Evolutionary conservation across 2,113 vertebrate species (phyloP), one percentile per base, ranked within the genome.

Genomic region (Corythoichthys intestinalis): DNA sequence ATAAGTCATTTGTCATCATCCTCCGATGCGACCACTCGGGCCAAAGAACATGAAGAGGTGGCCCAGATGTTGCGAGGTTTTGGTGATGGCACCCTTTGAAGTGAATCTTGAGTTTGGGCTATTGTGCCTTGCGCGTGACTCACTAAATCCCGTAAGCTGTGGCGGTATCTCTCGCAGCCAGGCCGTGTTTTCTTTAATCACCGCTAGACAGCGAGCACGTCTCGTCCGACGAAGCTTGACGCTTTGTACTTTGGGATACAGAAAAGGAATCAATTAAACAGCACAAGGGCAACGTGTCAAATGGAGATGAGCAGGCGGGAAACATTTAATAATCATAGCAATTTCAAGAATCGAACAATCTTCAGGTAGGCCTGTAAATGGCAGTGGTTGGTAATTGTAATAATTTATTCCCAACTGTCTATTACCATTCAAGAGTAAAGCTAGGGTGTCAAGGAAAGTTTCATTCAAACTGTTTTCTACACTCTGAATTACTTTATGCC

Each of bases 91-190:
- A 68, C 50, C 75, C 82, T 89, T 86, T 89, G 81, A 91, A 89
- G 82, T 77, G 46, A 77, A 78, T 81, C 73, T 83, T 67, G 73
- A 69, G 77, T 69, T 74, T 64, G 76, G 72, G 72, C 70, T 37
- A 58, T 78, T 41, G 47, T 57, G 78, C 49, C 71, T 78, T 86
- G 56, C 82, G 44, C 66, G 81, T 78, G 84, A 86, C 76, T 81
- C 82, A 70, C 66, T 79, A 79, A 86, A 88, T 93, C 86, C 86
- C 73, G 74, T 87, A 88, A 88, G 86, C 89, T 69, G 75, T 80
- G 62, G 71, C 79, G 75, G 75, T 90, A 90, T 91, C 89, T 92
- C 82, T 58, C 86, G 85, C 78, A 66, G 78, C 83, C 91, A 92
- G 91, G 82, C 82, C 47, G 35, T 73, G 69, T 68, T 83, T 84